Percentiles rank a stretch among this genome's conserved stretches.
Evolutionary conservation across 1,140 invertebrate genomes (phyloP).

Genomic region (Aleiodes sp.): DNA sequence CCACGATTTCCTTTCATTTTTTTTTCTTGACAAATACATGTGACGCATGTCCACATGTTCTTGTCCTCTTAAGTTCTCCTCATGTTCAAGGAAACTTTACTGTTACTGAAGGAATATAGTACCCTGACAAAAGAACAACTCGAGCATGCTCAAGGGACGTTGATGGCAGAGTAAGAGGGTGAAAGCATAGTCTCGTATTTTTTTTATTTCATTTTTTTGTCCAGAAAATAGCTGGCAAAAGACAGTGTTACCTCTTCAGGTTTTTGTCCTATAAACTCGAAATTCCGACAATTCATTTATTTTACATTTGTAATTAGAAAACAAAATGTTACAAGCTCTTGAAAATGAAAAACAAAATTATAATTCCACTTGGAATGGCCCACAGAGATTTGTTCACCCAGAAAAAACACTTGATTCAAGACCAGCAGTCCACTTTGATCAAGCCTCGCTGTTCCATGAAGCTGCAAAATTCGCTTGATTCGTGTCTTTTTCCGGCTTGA

Average conservation of each 20-base stretch:
- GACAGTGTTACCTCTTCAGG: neutral
- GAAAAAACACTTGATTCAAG: too few relatives aligned
- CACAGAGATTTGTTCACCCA: too few relatives aligned
- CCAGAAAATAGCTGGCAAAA: neutral
- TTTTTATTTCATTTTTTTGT: neutral
- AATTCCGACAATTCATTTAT: neutral
- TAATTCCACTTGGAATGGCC: too few relatives aligned
- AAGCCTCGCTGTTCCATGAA: too few relatives aligned
- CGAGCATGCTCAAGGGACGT: slow-evolving; percentile 10
- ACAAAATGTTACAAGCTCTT: neutral
- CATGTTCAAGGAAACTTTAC: neutral
- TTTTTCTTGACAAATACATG: neutral
- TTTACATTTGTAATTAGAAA: neutral
- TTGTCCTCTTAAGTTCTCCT: neutral
- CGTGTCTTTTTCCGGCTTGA: too few relatives aligned
- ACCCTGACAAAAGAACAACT: slow-evolving; percentile 15
- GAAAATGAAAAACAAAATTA: neutral
- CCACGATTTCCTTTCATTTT: neutral
- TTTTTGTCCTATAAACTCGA: slow-evolving; percentile 7
- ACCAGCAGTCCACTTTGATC: too few relatives aligned
- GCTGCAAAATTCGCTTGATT: too few relatives aligned
- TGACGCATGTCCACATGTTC: slow-evolving; percentile 2
- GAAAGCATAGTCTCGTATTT: neutral
- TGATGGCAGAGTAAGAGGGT: slow-evolving; percentile 12
- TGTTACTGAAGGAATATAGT: neutral